phyloP scores from a whole-genome alignment of 64 coral and sea anemone genomes.

The Montipora efflorescens region DNA sequence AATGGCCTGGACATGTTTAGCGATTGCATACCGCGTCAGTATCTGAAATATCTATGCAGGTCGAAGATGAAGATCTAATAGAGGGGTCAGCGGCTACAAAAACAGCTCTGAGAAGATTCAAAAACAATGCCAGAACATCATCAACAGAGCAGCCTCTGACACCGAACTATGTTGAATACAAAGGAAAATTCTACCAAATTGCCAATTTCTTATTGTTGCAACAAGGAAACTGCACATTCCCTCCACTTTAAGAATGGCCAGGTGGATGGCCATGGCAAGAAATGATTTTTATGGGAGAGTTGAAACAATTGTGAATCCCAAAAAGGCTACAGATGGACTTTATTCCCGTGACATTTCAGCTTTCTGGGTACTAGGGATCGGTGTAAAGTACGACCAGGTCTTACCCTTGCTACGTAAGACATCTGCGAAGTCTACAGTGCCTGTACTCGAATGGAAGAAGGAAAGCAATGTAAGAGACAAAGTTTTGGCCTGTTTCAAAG shows the following conservation, averaged over 20 bases:
- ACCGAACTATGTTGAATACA: constrained; percentile 11
- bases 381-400: neutral
- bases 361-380: constrained; percentile 8
- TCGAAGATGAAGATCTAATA: too few species aligned
- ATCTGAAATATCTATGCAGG: too few species aligned
- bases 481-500: constrained; percentile 11
- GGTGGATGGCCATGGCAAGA: constrained; percentile 12
- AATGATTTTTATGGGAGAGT: constrained; percentile 10
- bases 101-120: too few species aligned
- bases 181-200: constrained; percentile 15
- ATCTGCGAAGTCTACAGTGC: constrained; percentile 6
- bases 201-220: constrained; percentile 2
- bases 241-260: constrained; percentile 8
- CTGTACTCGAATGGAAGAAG: constrained; percentile 30
- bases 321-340: too few species aligned
- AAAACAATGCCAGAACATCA: neutral
- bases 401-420: constrained; percentile 10
- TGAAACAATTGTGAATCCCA: neutral
- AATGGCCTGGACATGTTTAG: neutral
- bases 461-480: neutral
- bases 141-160: neutral
- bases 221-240: constrained; percentile 1
- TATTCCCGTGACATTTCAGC: neutral
- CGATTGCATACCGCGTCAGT: too few species aligned
- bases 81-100: too few species aligned